These are phyloP conservation scores for Strigamia crassipes DNA, from an alignment of 2,888 invertebrate genomes.

Conservation along the genomic window DNA sequence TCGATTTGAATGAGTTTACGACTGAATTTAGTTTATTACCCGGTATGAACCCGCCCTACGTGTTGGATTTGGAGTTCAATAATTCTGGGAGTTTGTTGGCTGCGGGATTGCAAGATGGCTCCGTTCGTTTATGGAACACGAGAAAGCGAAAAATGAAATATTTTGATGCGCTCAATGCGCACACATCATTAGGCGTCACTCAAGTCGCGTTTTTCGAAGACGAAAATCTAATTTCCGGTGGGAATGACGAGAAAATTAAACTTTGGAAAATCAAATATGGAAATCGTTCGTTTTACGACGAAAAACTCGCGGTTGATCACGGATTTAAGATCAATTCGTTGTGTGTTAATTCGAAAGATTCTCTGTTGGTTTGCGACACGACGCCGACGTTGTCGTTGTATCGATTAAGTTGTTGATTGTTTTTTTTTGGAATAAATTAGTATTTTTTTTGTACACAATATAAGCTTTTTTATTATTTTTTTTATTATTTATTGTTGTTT, in stretches of 20 bases:
- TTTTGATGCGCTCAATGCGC: neutral
- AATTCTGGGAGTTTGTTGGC: neutral
- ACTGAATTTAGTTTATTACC: neutral
- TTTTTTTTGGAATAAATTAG: neutral
- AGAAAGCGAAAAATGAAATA: neutral
- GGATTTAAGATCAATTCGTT: neutral
- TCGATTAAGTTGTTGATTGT: neutral
- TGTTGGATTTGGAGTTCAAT: neutral
- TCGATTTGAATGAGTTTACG: neutral
- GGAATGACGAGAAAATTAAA: conserved; percentile 29
- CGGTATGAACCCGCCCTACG: conserved; percentile 33
- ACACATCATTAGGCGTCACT: conserved; percentile 5
- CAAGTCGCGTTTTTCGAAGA: conserved; percentile 14
- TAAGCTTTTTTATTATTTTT: neutral
- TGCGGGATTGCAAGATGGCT: conserved; percentile 37
- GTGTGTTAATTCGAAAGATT: neutral
- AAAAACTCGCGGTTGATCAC: neutral
- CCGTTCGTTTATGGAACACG: conserved; percentile 13
- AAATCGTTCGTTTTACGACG: neutral
- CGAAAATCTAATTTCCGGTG: neutral
- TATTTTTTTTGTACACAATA: neutral
- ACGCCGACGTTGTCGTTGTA: neutral
- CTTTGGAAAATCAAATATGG: neutral
- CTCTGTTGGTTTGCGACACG: conserved; percentile 5
- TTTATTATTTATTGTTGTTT: too few species aligned